Base-by-base conservation (phyloP, 2,113 vertebrate species). In the Rhinoderma darwinii region DNA sequence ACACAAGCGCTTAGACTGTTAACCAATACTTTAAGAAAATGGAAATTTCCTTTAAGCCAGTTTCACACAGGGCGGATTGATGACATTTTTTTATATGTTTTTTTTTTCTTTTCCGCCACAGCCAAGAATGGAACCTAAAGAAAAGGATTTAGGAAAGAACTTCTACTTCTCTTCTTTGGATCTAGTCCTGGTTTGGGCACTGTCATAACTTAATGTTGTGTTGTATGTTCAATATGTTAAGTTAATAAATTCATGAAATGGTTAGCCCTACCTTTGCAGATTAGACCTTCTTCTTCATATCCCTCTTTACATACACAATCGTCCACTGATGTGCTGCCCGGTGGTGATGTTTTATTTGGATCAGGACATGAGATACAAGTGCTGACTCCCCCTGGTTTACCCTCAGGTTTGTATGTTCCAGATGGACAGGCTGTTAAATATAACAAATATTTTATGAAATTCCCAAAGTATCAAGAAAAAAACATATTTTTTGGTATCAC, bases 321-420 rank as follows among this genome's bases (percentile, higher is more conserved):
- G 6, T 92, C 89, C 2, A 91, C 35, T 44, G 96, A 94, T 0
- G 97, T 99, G 91, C 98, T 98, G 88, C 97, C 98, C 0, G 96
- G 97, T 84, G 93, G 95, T 81, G 98, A 98, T 11, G 95, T 97
- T 83, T 98, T 96, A 86, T 97, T 96, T 51, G 90, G 90, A 88
- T 96, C 94, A 0, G 97, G 97, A 87, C 98, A 99, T 0, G 92
- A 87, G 47, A 92, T 90, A 83, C 98, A 99, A 73, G 96, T 97
- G 88, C 95, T 94, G 80, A 95, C 90, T 82, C 98, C 97, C 89
- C 98, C 98, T 3, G 97, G 97, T 7, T 93, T 93, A 47, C 93
- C 95, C 90, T 98, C 97, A 10, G 97, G 95, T 88, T 99, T 99
- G 86, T 97, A 99, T 0, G 98, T 99, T 68, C 97, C 97, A 8